These are phyloP conservation scores for Hippotragus niger DNA, from an alignment of 2,113 vertebrate genomes.

Conservation along the genomic window DNA sequence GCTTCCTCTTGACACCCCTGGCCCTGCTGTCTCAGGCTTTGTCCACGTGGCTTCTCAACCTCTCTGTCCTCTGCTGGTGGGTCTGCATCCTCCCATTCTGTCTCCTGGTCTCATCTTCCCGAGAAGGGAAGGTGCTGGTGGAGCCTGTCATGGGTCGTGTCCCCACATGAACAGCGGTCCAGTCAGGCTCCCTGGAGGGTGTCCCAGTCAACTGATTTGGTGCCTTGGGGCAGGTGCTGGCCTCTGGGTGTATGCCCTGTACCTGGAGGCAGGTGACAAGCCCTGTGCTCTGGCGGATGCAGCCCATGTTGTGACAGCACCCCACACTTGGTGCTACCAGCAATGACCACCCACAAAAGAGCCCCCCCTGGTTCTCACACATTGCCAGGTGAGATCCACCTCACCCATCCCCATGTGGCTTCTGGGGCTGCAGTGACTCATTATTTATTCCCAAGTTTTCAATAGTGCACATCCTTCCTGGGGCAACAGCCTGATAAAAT, in stretches of 20 bases:
- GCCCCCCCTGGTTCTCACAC: neutral
- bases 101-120: neutral
- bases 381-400: neutral
- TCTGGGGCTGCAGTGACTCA: neutral
- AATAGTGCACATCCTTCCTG: neutral
- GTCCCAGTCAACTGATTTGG: accelerated
- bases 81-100: neutral
- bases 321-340: neutral
- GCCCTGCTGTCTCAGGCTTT: neutral
- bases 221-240: neutral
- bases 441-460: neutral
- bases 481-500: neutral
- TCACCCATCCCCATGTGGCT: no score
- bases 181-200: neutral
- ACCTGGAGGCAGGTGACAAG: neutral
- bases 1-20: neutral
- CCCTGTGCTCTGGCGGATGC: neutral
- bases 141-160: neutral
- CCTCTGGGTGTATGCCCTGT: neutral
- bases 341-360: neutral
- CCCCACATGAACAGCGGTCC: neutral
- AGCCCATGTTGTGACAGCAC: neutral
- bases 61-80: neutral
- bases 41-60: neutral
- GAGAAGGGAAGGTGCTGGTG: neutral